These are phyloP conservation scores for Strigamia maritima DNA, from an alignment of 2,888 invertebrate species.

Conservation along the genomic window DNA sequence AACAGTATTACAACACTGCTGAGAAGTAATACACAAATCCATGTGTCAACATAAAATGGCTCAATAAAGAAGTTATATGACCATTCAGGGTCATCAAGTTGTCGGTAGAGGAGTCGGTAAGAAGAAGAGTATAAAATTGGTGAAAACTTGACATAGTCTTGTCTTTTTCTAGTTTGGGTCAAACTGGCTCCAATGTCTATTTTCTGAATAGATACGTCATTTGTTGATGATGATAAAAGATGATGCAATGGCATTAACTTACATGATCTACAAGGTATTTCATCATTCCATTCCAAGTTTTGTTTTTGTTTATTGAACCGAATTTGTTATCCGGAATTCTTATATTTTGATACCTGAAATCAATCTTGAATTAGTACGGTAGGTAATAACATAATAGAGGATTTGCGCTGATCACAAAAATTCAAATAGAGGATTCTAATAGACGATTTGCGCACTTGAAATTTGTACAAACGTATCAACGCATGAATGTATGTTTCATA, in stretches of 20 bases:
- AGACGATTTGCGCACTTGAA: too few species aligned
- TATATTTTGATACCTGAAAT: not conserved
- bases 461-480: too few species aligned
- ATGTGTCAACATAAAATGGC: not conserved
- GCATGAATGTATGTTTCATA: too few species aligned
- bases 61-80: not conserved
- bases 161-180: not conserved
- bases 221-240: too few species aligned
- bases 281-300: not conserved
- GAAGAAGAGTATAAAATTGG: not conserved
- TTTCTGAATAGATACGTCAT: not conserved
- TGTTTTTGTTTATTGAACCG: not conserved
- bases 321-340: not conserved
- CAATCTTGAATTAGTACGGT: too few species aligned
- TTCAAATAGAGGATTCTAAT: too few species aligned
- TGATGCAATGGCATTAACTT: not conserved
- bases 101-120: not conserved
- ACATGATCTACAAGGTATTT: not conserved
- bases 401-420: too few species aligned
- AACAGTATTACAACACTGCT: not conserved
- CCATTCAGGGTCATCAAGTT: not conserved
- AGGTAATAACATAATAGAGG: too few species aligned
- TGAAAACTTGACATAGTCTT: conserved; percentile 1
- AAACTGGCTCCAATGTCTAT: not conserved
- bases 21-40: not conserved